Base-by-base conservation (phyloP, 1,140 invertebrate genomes). In the Drosophila seguyi region DNA sequence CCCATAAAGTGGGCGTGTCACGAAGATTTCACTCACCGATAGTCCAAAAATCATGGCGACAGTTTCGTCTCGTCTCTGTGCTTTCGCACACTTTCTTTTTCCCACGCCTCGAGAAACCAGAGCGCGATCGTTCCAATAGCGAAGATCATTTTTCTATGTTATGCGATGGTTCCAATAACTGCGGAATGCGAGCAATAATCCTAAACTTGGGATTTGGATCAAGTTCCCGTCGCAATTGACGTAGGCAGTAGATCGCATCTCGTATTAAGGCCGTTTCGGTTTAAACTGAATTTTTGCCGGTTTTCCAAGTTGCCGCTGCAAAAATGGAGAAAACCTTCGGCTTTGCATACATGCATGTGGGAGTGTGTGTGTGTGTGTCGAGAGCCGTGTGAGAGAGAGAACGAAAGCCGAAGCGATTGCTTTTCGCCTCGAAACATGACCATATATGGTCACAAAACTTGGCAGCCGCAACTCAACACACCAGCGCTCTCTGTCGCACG, bases 381-480 rank as follows among this genome's bases (percentile, higher is more conserved):
- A 22, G 20, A 25, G 16, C 20, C 42, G 71, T 38, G 62, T 39
- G 79, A 78, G 79, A 86, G 82, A 79, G 82, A 38, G 34, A 34
- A n/a, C 82, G 79, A 86, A 82, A 87, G 79, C 68, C 41, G 48
- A 34, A 38, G 36, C 57, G 25, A 45, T 58, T 52, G 50, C 31
- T 50, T 58, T 61, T 90, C 83, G 83, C 82, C 77, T 71, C 71
- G 68, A 92, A 92, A 92, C 91, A 92, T 92, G 91, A 87, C 91
- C 91, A 92, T 92, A 92, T 92, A 92, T 92, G 91, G 91, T 90
- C 91, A 92, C 85, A 91, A 92, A 92, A 92, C 55, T 76, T 91
- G 58, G 75, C 78, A 56, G 62, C 61, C 77, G 61, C 61, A 59
- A 55, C 52, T 67, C 76, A 67, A 41, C 44, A 81, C 62, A 47